Base-by-base conservation (phyloP, 2,888 invertebrate genomes). In the Chelonus formosanus region DNA sequence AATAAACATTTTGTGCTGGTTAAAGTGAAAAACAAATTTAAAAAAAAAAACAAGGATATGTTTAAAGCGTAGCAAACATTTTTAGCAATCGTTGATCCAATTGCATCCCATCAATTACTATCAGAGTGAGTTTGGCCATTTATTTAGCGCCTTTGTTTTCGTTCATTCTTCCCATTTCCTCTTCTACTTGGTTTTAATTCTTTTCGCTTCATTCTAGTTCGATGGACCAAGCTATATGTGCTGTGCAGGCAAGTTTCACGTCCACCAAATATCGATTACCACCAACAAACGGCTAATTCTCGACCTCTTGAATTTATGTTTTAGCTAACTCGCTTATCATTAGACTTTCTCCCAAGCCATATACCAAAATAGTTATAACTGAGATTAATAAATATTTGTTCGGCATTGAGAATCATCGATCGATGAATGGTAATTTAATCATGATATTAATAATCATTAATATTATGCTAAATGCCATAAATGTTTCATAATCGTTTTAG, bases 231-330 rank as follows among this genome's bases (percentile, higher is more conserved):
- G 8, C 32, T 31, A 8, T 52, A 52, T 52, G 31, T 31, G 48
- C 7, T 50, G 10, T 59, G 20, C 36, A 58, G 52, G 52, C 34
- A 32, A 52, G 52, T 52, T 52, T 52, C 52, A 52, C 67, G 67
- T 67, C 67, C 62, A 62, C 57, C 55, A 67, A 67, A 67, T 67
- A 67, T 67, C 67, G 67, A 62, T 67, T 67, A 67, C 62, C 53
- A 54, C 52, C 57, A 57, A 63, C 67, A 52, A 53, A 56, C 47
- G 58, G 67, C 67, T 67, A 67, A 67, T 67, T 62, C 62, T 47
- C 67, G 62, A 63, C 62, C 67, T 62, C 62, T 62, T 57, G 62
- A 57, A 67, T 67, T 67, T 67, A 67, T 62, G 67, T 67, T 67
- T 62, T 67, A 57, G 62, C 67, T 67, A 67, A 67, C 67, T 67